These are phyloP conservation scores for Nerophis lumbriciformis DNA, from an alignment of 2,113 vertebrate genomes.

Conservation along the genomic window DNA sequence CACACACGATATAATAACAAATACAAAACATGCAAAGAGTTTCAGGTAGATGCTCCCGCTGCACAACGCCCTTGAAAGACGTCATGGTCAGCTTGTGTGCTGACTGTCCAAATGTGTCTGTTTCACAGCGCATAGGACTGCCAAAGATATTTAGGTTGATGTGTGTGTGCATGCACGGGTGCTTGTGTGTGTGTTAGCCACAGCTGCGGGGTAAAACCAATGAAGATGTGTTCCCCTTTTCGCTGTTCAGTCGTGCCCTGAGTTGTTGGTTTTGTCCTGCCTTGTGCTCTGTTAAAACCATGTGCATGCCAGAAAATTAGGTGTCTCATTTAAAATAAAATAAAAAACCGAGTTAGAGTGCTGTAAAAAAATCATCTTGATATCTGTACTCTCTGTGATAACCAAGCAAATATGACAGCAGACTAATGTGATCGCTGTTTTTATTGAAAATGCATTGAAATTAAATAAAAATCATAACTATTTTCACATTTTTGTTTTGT, in stretches of 20 bases:
- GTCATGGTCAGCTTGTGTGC: slow-evolving; percentile 6
- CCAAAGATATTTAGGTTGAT: slow-evolving; percentile 56
- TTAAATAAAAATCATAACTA: no score
- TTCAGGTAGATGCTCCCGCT: slow-evolving; percentile 9
- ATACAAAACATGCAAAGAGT: background rate
- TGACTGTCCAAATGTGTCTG: slow-evolving; percentile 10
- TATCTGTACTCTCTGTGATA: background rate
- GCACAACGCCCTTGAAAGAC: background rate
- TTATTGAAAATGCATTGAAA: background rate
- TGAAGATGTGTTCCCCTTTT: slow-evolving; percentile 25
- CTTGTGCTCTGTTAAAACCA: no score
- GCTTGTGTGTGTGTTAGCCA: slow-evolving; percentile 17
- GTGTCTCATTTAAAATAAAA: slow-evolving; percentile 49
- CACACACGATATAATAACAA: background rate
- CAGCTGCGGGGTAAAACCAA: slow-evolving; percentile 41
- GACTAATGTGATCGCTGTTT: background rate
- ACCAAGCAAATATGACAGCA: background rate
- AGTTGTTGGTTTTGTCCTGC: no score
- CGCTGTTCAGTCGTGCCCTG: background rate
- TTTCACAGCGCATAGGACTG: slow-evolving; percentile 33
- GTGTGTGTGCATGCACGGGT: background rate
- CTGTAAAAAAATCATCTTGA: slow-evolving; percentile 32
- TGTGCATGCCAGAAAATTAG: no score
- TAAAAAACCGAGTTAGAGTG: slow-evolving; percentile 14
- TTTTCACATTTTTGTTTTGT: no score